Conservation (phyloP, 1,140 invertebrate species). For the Coboldia fuscipes region DNA sequence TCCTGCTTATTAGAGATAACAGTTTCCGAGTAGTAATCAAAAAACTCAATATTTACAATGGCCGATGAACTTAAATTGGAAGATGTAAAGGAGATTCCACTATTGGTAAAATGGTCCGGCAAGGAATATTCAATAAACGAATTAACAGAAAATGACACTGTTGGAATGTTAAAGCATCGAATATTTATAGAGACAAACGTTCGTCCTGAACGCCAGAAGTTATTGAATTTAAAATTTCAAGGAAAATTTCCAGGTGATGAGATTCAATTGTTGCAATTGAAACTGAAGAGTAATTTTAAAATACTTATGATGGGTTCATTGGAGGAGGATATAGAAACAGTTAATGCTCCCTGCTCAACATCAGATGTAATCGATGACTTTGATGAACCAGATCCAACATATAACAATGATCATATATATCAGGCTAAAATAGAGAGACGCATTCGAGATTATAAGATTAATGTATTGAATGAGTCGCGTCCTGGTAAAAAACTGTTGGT, state of each 20-base stretch:
- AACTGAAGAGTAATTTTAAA: conserved; percentile 72
- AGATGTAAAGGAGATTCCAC: conserved; percentile 18
- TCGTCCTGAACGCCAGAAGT: conserved; percentile 70
- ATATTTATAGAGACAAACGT: conserved; percentile 19
- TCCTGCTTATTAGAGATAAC: too few relatives aligned
- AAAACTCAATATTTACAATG: too few relatives aligned
- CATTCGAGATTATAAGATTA: conserved; percentile 70
- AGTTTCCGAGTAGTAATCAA: too few relatives aligned
- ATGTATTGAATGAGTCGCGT: conserved; percentile 58
- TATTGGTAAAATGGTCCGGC: conserved; percentile 80
- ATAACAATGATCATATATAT: conserved; percentile 26
- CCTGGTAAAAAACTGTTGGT: conserved; percentile 78
- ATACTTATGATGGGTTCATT: conserved; percentile 94
- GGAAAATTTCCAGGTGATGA: conserved; percentile 55
- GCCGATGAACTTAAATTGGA: too few relatives aligned
- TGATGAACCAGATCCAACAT: conserved; percentile 23
- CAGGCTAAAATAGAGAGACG: conserved; percentile 60
- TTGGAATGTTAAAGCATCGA: conserved; percentile 47
- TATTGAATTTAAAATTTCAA: conserved; percentile 81
- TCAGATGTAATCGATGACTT: conserved; percentile 75
- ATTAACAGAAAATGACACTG: conserved; percentile 45
- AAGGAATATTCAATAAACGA: conserved; percentile 56
- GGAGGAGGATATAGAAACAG: conserved; percentile 75
- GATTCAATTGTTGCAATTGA: conserved; percentile 40
- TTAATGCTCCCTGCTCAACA: conserved; percentile 51